Percentiles rank a stretch among this genome's conserved stretches.
phyloP scores from a whole-genome alignment of 2,888 invertebrate species.

The Imbricaverruca yamaguchii region DNA sequence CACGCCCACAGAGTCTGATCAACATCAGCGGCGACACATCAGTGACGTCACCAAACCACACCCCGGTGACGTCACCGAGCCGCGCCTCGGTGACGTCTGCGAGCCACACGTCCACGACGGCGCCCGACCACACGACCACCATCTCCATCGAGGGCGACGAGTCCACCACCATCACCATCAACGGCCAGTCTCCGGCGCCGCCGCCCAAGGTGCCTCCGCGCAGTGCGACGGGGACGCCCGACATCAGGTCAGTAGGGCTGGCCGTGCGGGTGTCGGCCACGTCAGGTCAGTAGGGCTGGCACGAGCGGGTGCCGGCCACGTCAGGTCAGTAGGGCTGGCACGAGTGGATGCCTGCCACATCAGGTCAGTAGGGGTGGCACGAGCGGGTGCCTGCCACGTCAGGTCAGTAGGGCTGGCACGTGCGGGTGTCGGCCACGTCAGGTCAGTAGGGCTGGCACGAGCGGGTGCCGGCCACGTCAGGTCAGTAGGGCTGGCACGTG shows the following conservation, averaged over 20 bases:
- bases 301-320: too few species aligned
- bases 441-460: too few species aligned
- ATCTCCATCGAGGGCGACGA: neutral
- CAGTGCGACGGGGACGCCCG: neutral
- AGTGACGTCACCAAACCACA: neutral
- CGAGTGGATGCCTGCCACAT: too few species aligned
- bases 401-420: too few species aligned
- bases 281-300: too few species aligned
- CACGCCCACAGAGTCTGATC: neutral
- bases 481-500: too few species aligned
- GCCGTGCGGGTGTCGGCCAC: too few species aligned
- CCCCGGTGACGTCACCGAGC: neutral
- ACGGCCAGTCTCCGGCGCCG: conserved; percentile 20
- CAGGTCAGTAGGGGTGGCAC: too few species aligned
- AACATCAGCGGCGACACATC: neutral
- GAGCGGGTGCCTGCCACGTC: too few species aligned
- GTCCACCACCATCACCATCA: conserved; percentile 15
- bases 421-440: too few species aligned
- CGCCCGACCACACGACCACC: conserved; percentile 14
- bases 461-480: too few species aligned
- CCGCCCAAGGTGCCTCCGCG: conserved; percentile 12
- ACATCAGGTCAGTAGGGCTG: neutral
- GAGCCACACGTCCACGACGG: neutral
- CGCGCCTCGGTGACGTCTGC: neutral
- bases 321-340: too few species aligned